Conservation (phyloP, 2,888 invertebrate species). For the Hipparchia semele region DNA sequence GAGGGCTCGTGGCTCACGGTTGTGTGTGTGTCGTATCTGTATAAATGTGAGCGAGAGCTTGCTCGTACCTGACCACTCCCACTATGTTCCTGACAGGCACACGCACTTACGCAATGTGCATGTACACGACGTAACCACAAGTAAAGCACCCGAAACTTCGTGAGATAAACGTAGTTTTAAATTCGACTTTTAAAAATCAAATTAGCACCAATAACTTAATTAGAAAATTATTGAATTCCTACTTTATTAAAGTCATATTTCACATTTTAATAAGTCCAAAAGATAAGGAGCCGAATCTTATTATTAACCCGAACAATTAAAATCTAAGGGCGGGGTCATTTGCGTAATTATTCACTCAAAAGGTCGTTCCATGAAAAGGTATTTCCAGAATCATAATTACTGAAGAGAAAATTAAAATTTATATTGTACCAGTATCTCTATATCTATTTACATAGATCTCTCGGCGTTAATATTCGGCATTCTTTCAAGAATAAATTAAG, state of each 20-base stretch:
- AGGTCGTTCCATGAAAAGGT: conserved; percentile 35
- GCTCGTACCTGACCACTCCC: no score
- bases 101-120: no score
- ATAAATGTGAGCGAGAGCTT: no score
- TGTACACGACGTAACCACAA: no score
- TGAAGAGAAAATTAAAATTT: conserved; percentile 18
- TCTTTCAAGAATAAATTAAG: not conserved
- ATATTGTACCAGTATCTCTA: not conserved
- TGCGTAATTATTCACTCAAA: conserved; percentile 42
- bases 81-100: no score
- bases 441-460: conserved; percentile 1
- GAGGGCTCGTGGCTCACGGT: no score
- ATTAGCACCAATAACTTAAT: not conserved
- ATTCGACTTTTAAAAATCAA: not conserved
- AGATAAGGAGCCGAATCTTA: conserved; percentile 40
- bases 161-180: not conserved
- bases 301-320: conserved; percentile 42
- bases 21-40: no score
- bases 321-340: conserved; percentile 41
- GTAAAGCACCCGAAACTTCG: not conserved
- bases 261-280: conserved; percentile 2
- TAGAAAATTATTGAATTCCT: not conserved
- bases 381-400: conserved; percentile 32
- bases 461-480: not conserved
- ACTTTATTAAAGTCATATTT: conserved; percentile 13